Percentiles rank a stretch among this genome's conserved stretches.
Evolutionary conservation across 1,140 invertebrate species (phyloP).

Genomic region (Drosophila sechellia): DNA sequence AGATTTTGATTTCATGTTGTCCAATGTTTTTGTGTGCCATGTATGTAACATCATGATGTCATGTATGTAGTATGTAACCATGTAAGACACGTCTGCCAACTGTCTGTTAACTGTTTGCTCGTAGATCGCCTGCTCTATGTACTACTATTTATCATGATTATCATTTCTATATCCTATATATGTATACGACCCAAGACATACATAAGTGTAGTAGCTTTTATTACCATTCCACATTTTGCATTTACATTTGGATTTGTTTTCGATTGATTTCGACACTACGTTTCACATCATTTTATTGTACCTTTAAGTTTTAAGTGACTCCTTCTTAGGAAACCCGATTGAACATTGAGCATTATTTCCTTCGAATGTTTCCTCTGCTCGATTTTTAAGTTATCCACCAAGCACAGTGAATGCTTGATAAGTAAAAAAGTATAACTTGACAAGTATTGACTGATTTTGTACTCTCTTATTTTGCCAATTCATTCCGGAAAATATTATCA

Average conservation of each 20-base stretch:
- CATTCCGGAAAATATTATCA: not conserved
- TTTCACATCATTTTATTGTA: constrained; percentile 16
- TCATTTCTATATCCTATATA: constrained; percentile 1
- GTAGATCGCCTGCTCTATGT: constrained; percentile 31
- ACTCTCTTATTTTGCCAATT: constrained; percentile 15
- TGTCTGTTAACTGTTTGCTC: constrained; percentile 19
- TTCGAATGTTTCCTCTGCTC: constrained; percentile 6
- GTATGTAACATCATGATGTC: constrained; percentile 53
- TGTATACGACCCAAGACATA: constrained; percentile 7
- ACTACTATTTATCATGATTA: not conserved
- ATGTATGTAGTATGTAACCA: constrained; percentile 45
- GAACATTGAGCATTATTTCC: not conserved
- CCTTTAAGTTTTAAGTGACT: constrained; percentile 16
- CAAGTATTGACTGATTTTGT: not conserved
- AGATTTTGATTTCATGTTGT: constrained; percentile 17
- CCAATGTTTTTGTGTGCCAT: constrained; percentile 35
- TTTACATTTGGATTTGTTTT: constrained; percentile 21
- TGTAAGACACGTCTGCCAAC: constrained; percentile 10
- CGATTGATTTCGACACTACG: constrained; percentile 2
- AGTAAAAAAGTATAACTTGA: not conserved
- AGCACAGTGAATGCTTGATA: not conserved
- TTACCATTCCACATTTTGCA: constrained; percentile 11
- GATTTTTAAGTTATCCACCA: not conserved
- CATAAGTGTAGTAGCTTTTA: constrained; percentile 8
- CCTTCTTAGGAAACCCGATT: constrained; percentile 12